Base-by-base conservation (phyloP, 2,113 vertebrate genomes). In the Pituophis catenifer region DNA sequence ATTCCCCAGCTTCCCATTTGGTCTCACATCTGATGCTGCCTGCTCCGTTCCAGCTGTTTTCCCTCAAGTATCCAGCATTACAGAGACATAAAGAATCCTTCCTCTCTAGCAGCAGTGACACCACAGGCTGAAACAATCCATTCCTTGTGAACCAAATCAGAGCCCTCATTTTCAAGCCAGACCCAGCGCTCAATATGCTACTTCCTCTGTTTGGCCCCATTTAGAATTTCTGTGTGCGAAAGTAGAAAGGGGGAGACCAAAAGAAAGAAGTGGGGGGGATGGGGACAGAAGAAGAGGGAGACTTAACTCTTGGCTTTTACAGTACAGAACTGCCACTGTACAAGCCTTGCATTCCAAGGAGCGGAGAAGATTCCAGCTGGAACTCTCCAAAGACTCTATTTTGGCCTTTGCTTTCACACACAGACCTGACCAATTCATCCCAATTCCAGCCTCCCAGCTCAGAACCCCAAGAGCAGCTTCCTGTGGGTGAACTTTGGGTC, bases 31-130 rank as follows among this genome's bases (percentile, higher is more conserved):
- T 95, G 97, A 95, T 97, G 97, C 97, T 97, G 96, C 95, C 94
- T 97, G 95, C 96, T 97, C 95, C 91, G 91, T 97, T 97, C 97
- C 98, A 98, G 98, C 98, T 98, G 98, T 98, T 98, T 98, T 97
- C 98, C 97, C 98, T 98, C 98, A 98, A 98, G 98, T 97, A 97
- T 97, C 97, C 97, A 98, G 97, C 97, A 98, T 98, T 97, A 98
- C 97, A 97, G 97, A 96, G 94, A 95, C 95, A 93, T 95, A 97
- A 97, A 97, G 97, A 97, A 96, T 95, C 93, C 96, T 97, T 96
- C 92, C 96, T 97, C 95, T 97, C 96, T 96, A 92, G 95, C 96
- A 97, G 97, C 97, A 97, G 94, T 96, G 97, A 97, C 97, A 98
- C 97, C 97, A 97, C 97, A 95, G 97, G 96, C 97, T 93, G 97